Base-by-base conservation (phyloP, 1,140 invertebrate species). In the Planococcus citri region DNA sequence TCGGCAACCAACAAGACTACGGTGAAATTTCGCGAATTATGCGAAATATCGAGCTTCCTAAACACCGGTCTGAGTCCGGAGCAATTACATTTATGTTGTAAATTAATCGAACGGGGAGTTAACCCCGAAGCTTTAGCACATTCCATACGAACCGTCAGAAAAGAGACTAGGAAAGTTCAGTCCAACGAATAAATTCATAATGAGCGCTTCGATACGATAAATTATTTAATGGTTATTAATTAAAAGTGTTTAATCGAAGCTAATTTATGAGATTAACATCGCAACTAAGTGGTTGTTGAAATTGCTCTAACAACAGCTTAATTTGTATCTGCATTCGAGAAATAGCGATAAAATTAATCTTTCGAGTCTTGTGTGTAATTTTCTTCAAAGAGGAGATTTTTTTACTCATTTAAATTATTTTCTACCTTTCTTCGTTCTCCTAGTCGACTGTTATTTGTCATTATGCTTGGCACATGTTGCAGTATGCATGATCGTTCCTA, bases 201-300 rank as follows among this genome's bases (percentile, higher is more conserved):
- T n/a, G 2, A n/a, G n/a, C 4, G n/a, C 4, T 51, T 51, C 6
- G 17, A 51, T 51, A n/a, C 41, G 10, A 51, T 51, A 3, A 51
- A 51, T 51, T 51, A 51, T 51, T 51, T 51, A 51, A 51, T 51
- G 41, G 41, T 51, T 51, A 51, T 51, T 51, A 51, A 14, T 51
- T 51, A 9, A 51, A 20, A 51, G 29, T 33, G 12, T 12, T 33
- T 33, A 33, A n/a, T n/a, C 29, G 12, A 6, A 33, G 29, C 4
- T 33, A 33, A n/a, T n/a, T n/a, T n/a, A n/a, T n/a, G n/a, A n/a
- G n/a, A n/a, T n/a, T n/a, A n/a, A n/a, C n/a, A n/a, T n/a, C n/a
- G 41, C 41, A 51, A 51, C 41, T 17, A n/a, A 51, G 17, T n/a
- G 41, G n/a, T 51, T 51, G 10, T 51, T 33, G 12, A n/a, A n/a